Percentiles rank a stretch among this genome's conserved stretches.
phyloP scores from a whole-genome alignment of 1,140 invertebrate species.

The Apolygus lucorum region DNA sequence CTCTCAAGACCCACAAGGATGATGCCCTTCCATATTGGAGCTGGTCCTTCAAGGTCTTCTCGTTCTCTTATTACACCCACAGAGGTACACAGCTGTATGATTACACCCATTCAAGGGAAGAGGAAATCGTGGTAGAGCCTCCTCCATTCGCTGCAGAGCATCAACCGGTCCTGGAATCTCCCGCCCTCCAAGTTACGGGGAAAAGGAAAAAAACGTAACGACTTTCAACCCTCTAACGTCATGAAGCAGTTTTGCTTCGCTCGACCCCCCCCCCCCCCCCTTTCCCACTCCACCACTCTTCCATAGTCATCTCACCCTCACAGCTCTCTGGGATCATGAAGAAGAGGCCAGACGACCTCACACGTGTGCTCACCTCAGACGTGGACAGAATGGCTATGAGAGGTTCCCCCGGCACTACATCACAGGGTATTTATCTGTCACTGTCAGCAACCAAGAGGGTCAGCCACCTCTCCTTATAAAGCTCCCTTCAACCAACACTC shows the following conservation, averaged over 20 bases:
- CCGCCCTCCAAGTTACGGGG: too few relatives aligned
- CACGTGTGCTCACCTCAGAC: not conserved
- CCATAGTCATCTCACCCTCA: not conserved
- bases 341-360: not conserved
- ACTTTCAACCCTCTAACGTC: not conserved
- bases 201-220: not conserved
- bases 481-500: not conserved
- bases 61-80: too few relatives aligned
- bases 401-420: not conserved
- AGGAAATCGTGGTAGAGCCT: too few relatives aligned
- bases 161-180: too few relatives aligned
- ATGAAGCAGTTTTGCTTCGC: not conserved
- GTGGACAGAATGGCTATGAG: not conserved
- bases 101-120: too few relatives aligned
- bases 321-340: not conserved
- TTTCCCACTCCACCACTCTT: not conserved
- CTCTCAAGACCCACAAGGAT: too few relatives aligned
- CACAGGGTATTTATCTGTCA: not conserved
- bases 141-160: too few relatives aligned
- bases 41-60: too few relatives aligned
- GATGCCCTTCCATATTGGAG: too few relatives aligned
- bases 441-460: not conserved
- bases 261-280: not conserved
- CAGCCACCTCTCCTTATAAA: not conserved
- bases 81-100: too few relatives aligned